A percentile compares a stretch with the other conserved stretches of the same genome.
These are phyloP conservation scores for Mustela lutreola DNA, from an alignment of 2,113 vertebrate species.

Conservation along the genomic window DNA sequence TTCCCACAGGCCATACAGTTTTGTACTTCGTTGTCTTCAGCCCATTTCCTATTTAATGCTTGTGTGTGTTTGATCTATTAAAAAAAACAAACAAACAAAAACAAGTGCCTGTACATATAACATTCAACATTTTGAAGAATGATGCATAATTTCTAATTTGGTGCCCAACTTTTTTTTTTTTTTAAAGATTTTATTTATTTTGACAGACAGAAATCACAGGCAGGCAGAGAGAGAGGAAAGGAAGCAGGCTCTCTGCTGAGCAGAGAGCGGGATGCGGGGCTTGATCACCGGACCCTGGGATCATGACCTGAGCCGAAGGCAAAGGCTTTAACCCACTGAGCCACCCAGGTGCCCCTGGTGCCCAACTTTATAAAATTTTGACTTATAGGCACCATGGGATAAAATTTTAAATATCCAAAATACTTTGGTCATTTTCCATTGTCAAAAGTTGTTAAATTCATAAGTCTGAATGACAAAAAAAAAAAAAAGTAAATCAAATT, in stretches of 20 bases:
- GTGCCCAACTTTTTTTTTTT: not conserved
- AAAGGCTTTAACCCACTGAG: no score
- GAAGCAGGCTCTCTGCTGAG: no score
- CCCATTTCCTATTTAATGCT: constrained; percentile 97
- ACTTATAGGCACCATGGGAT: not conserved
- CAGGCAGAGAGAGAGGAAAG: no score
- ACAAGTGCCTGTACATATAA: not conserved
- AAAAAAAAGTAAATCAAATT: not conserved
- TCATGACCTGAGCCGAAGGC: no score
- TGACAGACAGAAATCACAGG: no score
- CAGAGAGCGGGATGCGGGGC: no score
- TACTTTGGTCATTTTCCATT: constrained; percentile 17
- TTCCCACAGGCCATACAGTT: constrained; percentile 99
- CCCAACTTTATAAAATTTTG: not conserved
- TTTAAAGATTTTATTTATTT: no score
- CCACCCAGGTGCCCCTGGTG: not conserved
- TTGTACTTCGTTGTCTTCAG: constrained; percentile 97
- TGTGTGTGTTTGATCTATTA: constrained; percentile 98
- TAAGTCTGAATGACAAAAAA: constrained; percentile 39
- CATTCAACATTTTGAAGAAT: constrained; percentile 25
- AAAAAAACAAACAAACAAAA: not conserved
- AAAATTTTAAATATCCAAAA: constrained; percentile 56
- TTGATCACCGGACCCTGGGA: no score
- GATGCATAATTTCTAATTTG: constrained; percentile 30
- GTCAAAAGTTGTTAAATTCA: not conserved